Conservation (phyloP, 2,888 invertebrate species). For the Baccha elongata region DNA sequence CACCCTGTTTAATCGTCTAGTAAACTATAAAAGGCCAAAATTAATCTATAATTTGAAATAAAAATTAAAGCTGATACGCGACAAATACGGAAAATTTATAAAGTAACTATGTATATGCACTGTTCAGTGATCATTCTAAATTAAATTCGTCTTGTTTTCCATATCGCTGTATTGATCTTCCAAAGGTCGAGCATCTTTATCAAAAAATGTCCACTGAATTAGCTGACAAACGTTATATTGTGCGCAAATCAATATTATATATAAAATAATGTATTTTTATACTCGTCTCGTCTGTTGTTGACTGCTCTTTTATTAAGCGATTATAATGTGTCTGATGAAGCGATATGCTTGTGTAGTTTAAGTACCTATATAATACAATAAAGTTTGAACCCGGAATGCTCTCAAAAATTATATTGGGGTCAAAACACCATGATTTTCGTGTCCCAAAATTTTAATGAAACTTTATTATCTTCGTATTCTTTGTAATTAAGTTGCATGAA, state of each 20-base stretch:
- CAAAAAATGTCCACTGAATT: slow-evolving; percentile 34
- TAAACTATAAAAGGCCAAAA: slow-evolving; percentile 55
- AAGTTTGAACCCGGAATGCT: too few relatives aligned
- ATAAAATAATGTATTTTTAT: slow-evolving; percentile 14
- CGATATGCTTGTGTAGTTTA: too few relatives aligned
- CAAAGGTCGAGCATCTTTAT: slow-evolving; percentile 66
- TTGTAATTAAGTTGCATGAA: too few relatives aligned
- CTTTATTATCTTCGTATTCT: too few relatives aligned
- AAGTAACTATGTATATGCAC: slow-evolving; percentile 40
- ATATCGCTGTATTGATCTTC: slow-evolving; percentile 67
- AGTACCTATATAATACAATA: too few relatives aligned
- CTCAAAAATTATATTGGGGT: too few relatives aligned
- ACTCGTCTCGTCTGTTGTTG: slow-evolving; percentile 14
- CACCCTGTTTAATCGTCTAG: slow-evolving; percentile 36
- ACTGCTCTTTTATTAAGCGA: not conserved
- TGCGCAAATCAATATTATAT: slow-evolving; percentile 2
- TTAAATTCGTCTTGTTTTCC: slow-evolving; percentile 60
- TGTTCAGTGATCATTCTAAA: slow-evolving; percentile 11
- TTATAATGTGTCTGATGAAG: too few relatives aligned
- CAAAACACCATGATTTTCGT: too few relatives aligned
- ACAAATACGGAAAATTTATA: slow-evolving; percentile 58
- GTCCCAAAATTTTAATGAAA: too few relatives aligned
- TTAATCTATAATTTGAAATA: slow-evolving; percentile 31
- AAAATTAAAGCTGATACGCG: slow-evolving; percentile 35
- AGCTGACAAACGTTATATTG: slow-evolving; percentile 26